Evolutionary conservation across 2,888 invertebrate genomes (phyloP).

Genomic region (Urechis unicinctus): DNA sequence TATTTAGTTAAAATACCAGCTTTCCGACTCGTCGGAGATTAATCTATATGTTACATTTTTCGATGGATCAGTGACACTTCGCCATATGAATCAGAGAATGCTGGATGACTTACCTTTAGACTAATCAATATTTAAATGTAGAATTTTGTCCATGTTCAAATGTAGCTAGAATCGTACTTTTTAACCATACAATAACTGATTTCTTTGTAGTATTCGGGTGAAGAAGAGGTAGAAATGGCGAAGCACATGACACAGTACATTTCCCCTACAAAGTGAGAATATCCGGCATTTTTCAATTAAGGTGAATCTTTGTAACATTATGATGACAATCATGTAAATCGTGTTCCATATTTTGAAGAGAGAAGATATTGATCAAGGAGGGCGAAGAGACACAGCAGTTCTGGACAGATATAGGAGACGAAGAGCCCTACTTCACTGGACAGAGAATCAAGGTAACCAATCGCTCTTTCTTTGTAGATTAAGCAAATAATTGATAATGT

Average conservation of each 20-base stretch:
- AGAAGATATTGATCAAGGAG: conserved; percentile 40
- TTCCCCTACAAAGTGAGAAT: too few relatives aligned
- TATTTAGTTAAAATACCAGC: too few relatives aligned
- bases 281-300: too few relatives aligned
- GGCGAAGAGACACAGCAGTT: conserved; percentile 73
- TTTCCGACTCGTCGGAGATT: too few relatives aligned
- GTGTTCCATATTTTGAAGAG: background rate
- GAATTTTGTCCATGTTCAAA: too few relatives aligned
- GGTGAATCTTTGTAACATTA: background rate
- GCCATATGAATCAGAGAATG: background rate
- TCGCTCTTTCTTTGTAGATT: too few relatives aligned
- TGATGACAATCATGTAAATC: background rate
- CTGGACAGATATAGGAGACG: conserved; percentile 72
- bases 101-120: too few relatives aligned
- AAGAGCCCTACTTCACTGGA: conserved; percentile 55
- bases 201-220: conserved; percentile 42
- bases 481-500: too few relatives aligned
- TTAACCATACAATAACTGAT: too few relatives aligned
- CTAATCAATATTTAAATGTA: background rate
- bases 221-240: conserved; percentile 83
- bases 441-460: conserved; percentile 18
- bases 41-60: too few relatives aligned
- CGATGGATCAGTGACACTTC: background rate
- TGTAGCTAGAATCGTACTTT: too few relatives aligned
- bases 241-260: conserved; percentile 39